Evolutionary conservation across 1,140 invertebrate genomes (phyloP).

Genomic region (Steinernema khuongi): DNA sequence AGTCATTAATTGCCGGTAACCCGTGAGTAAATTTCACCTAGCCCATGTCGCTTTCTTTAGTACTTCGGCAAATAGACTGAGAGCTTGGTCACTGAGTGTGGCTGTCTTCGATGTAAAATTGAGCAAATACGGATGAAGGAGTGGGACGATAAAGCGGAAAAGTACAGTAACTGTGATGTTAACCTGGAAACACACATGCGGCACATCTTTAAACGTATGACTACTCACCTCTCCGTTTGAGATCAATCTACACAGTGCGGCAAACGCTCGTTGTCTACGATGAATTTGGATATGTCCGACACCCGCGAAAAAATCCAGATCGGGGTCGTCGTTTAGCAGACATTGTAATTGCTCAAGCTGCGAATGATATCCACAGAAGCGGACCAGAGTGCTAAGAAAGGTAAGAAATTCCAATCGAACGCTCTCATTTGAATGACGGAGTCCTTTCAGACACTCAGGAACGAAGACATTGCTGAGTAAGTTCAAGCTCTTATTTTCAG

Average conservation of each 20-base stretch:
- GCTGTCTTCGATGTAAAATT: constrained; percentile 73
- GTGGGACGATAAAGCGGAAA: constrained; percentile 76
- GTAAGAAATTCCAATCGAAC: constrained; percentile 34
- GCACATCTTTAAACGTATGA: constrained; percentile 74
- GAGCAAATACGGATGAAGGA: constrained; percentile 74
- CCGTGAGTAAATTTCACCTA: constrained; percentile 51
- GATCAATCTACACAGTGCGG: constrained; percentile 29
- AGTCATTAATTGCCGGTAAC: constrained; percentile 26
- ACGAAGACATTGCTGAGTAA: constrained; percentile 23
- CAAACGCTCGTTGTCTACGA: constrained; percentile 47
- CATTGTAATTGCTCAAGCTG: constrained; percentile 11
- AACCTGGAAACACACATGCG: constrained; percentile 65
- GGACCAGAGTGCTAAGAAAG: constrained; percentile 8
- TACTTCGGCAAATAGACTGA: constrained; percentile 50
- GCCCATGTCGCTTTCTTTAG: constrained; percentile 37
- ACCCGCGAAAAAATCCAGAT: constrained; percentile 90
- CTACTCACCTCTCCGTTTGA: constrained; percentile 37
- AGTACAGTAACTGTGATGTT: constrained; percentile 68
- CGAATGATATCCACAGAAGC: not conserved
- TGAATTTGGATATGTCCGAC: constrained; percentile 70
- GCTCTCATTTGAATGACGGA: constrained; percentile 21
- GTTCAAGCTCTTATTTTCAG: not conserved
- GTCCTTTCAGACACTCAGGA: not conserved
- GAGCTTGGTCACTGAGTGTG: constrained; percentile 74
- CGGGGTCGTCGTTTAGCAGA: constrained; percentile 70